Evolutionary conservation across 2,113 vertebrate species (phyloP), one percentile per base, ranked within the genome.

Genomic region (Aramus guarauna): DNA sequence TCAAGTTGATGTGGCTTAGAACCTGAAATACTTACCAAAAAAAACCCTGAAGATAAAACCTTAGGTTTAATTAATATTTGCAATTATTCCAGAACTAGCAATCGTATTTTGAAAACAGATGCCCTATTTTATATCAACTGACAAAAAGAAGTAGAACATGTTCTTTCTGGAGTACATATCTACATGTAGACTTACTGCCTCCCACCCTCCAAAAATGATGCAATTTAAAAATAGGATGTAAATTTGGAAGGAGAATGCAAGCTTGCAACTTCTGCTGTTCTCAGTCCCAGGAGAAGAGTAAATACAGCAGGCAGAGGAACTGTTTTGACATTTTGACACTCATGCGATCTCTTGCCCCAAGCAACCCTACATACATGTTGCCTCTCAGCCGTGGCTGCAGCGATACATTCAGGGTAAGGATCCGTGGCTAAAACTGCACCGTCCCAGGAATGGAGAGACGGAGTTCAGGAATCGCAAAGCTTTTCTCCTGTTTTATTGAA

Each of bases 91-190:
- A 60, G 55, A 94, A 72, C 60, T 30, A 69, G 26, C 55, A 55
- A 64, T 73, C 34, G 52, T 73, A 26, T 50, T 94, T 83, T 78
- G 72, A 45, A 89, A 92, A 64, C 34, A 91, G 56, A 71, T 91
- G 69, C 32, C 45, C 41, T 47, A 48, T 66, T 63, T 53, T 72
- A 24, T n/a, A 84, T 53, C 17, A 89, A 20, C 9, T 36, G 13
- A 22, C 47, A 77, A 78, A 91, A 56, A 55, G 64, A 58, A 17
- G 26, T 36, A 59, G 59, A 81, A 55, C 22, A 4, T 64, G 24
- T 43, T 50, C 50, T 55, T 92, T 55, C 34, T 60, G 43, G 2
- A 85, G 43, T 68, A 52, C 9, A 3, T 67, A n/a, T 15, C 34
- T 64, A 67, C 52, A n/a, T 37, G 19, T 27, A 45, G 11, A 56